These are phyloP conservation scores for Silurus meridionalis DNA, from an alignment of 2,113 vertebrate species.

Conservation along the genomic window DNA sequence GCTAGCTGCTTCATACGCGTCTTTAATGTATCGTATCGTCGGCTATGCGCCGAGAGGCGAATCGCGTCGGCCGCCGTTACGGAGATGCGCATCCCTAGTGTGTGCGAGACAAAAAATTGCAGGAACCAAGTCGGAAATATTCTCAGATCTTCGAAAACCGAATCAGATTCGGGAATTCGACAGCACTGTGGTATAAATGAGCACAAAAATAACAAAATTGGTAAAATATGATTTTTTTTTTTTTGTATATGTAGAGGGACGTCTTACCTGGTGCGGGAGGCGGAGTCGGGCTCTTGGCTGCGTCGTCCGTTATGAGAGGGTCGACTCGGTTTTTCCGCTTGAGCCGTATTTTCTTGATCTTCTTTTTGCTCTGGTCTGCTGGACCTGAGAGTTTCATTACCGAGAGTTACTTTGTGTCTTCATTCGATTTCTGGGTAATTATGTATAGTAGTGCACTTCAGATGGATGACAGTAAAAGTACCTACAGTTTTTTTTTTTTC, in stretches of 20 bases:
- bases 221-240: too few relatives aligned
- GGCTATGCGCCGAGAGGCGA: too few relatives aligned
- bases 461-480: background rate
- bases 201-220: background rate
- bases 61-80: too few relatives aligned
- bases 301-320: slow-evolving; percentile 75
- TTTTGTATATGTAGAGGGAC: too few relatives aligned
- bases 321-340: slow-evolving; percentile 88
- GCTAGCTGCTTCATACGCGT: too few relatives aligned
- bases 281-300: slow-evolving; percentile 63
- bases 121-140: background rate
- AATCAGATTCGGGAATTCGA: background rate
- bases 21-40: too few relatives aligned
- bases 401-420: background rate
- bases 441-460: background rate
- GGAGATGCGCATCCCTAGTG: background rate
- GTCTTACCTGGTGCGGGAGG: slow-evolving; percentile 65
- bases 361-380: slow-evolving; percentile 78
- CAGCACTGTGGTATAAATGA: background rate
- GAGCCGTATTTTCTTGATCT: slow-evolving; percentile 80
- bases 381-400: slow-evolving; percentile 40
- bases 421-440: background rate
- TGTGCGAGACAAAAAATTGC: background rate
- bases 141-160: background rate
- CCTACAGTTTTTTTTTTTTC: background rate